These are phyloP conservation scores for Patella vulgata DNA, from an alignment of 1,140 invertebrate genomes.

Conservation along the genomic window DNA sequence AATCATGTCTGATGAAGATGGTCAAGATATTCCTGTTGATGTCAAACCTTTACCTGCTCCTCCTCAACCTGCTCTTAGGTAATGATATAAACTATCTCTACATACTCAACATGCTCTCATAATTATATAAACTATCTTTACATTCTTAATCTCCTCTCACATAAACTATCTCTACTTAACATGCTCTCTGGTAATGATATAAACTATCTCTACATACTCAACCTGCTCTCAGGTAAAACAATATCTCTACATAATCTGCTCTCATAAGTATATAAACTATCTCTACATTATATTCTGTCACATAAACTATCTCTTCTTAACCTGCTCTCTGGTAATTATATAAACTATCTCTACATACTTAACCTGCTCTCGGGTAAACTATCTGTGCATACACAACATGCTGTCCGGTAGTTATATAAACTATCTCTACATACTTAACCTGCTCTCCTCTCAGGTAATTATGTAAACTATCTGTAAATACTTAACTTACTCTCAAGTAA, in stretches of 20 bases:
- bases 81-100: slow-evolving; percentile 22
- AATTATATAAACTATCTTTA: background rate
- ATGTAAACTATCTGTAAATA: no score
- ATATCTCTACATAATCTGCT: background rate
- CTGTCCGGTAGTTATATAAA: background rate
- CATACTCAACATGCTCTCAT: background rate
- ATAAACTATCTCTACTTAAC: background rate
- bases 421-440: background rate
- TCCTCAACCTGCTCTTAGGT: no score
- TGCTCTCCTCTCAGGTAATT: no score
- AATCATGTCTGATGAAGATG: slow-evolving; percentile 50
- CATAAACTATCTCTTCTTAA: slow-evolving; percentile 44
- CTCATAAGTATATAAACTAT: no score
- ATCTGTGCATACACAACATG: no score
- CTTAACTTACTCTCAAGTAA: no score
- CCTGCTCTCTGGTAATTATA: no score
- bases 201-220: background rate
- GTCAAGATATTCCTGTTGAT: slow-evolving; percentile 44
- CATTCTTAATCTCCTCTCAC: background rate
- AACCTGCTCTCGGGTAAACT: background rate
- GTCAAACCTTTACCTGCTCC: slow-evolving; percentile 42
- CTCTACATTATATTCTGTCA: no score
- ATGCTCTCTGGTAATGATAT: background rate
- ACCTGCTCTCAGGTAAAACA: background rate
- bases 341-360: background rate